Conservation (phyloP, 23 tunicate species). For the Oikopleura vanhoeffeni region DNA sequence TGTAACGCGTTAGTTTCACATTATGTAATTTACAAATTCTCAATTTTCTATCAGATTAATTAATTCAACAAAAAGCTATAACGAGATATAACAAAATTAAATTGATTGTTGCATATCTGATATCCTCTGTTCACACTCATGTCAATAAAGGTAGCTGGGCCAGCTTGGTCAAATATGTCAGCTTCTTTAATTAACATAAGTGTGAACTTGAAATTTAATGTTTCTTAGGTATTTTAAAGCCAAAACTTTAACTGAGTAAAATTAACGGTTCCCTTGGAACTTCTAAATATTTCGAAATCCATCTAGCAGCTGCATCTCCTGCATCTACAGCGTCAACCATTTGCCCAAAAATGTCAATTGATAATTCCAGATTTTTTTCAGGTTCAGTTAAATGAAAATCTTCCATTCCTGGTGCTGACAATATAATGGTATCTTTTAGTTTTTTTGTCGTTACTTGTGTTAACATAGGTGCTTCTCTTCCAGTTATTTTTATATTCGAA, state of each 20-base stretch:
- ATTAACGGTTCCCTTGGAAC: too few relatives aligned
- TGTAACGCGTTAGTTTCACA: too few relatives aligned
- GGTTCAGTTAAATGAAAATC: not conserved
- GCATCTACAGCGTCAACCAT: not conserved
- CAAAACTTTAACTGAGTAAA: too few relatives aligned
- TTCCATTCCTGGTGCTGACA: not conserved
- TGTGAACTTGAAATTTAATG: too few relatives aligned
- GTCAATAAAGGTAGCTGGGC: too few relatives aligned
- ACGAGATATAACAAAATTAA: too few relatives aligned
- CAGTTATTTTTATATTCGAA: not conserved
- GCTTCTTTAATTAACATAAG: not conserved
- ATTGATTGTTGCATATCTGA: too few relatives aligned
- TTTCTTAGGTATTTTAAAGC: too few relatives aligned
- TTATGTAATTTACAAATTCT: too few relatives aligned
- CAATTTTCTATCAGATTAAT: not conserved
- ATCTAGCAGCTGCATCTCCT: not conserved
- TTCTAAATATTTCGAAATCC: not conserved
- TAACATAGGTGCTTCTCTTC: not conserved
- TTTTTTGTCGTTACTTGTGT: not conserved
- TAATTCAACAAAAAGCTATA: too few relatives aligned
- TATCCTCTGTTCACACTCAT: too few relatives aligned
- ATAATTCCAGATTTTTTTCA: not conserved
- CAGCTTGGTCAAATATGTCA: too few relatives aligned
- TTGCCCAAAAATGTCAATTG: not conserved
- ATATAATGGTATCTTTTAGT: not conserved